Evolutionary conservation across 2,888 invertebrate species (phyloP).

Genomic region (Agriopis leucophaearia): DNA sequence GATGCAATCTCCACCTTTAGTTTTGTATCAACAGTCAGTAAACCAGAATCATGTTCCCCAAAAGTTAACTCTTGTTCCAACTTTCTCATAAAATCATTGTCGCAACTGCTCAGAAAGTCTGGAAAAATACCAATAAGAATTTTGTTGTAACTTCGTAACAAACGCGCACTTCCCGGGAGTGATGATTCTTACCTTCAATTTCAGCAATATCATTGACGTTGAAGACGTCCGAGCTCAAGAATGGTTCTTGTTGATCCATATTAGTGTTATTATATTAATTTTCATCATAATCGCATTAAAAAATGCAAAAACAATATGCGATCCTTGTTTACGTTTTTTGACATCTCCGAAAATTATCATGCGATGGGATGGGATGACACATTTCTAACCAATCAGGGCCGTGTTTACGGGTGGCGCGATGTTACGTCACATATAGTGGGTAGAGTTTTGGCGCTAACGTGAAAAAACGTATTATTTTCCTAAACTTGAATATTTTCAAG

Average conservation of each 20-base stretch:
- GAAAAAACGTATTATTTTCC: too few relatives aligned
- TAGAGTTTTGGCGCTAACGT: too few relatives aligned
- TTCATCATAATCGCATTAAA: slow-evolving; percentile 40
- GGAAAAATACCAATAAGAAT: slow-evolving; percentile 42
- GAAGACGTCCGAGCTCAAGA: slow-evolving; percentile 85
- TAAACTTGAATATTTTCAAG: too few relatives aligned
- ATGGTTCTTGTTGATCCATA: slow-evolving; percentile 76
- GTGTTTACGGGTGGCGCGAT: slow-evolving; percentile 87
- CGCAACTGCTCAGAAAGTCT: slow-evolving; percentile 90
- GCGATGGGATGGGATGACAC: slow-evolving; percentile 64
- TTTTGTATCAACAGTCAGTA: slow-evolving; percentile 71
- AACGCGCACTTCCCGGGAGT: slow-evolving; percentile 10
- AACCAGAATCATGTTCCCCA: slow-evolving; percentile 66
- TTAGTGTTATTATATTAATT: slow-evolving; percentile 42
- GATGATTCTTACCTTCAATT: slow-evolving; percentile 87
- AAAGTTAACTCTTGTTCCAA: slow-evolving; percentile 78
- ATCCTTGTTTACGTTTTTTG: slow-evolving; percentile 72
- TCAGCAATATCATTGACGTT: slow-evolving; percentile 89
- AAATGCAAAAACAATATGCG: slow-evolving; percentile 41
- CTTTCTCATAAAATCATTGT: slow-evolving; percentile 88
- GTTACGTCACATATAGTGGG: slow-evolving; percentile 80
- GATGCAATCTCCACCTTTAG: slow-evolving; percentile 59
- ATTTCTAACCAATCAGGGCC: slow-evolving; percentile 84
- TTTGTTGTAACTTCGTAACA: not conserved
- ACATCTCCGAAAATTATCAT: slow-evolving; percentile 63